Conservation (phyloP, 2,113 vertebrate genomes). For the Microcebus lehilahytsara region DNA sequence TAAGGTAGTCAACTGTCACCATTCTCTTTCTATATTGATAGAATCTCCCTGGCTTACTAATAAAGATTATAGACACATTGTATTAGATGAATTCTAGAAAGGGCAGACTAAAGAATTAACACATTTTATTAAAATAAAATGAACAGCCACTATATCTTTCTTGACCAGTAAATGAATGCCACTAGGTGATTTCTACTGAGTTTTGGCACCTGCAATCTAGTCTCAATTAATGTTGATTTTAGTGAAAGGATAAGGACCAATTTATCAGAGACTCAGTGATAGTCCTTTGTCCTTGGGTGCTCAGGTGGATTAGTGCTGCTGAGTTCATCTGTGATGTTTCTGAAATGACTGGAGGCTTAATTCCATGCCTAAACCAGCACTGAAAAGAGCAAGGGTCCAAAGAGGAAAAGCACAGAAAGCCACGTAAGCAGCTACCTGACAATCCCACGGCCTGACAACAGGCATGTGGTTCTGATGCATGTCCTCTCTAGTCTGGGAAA, state of each 20-base stretch:
- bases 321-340: not conserved
- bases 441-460: too few species aligned
- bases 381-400: not conserved
- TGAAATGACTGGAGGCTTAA: not conserved
- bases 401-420: not conserved
- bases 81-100: not conserved
- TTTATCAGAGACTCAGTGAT: not conserved
- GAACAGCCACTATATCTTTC: not conserved
- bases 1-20: not conserved
- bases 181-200: not conserved
- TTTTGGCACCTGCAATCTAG: not conserved
- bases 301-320: not conserved
- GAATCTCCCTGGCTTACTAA: not conserved
- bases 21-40: not conserved
- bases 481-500: not conserved
- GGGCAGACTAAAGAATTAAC: not conserved
- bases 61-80: not conserved
- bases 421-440: not conserved
- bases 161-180: not conserved
- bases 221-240: not conserved
- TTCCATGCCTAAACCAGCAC: not conserved
- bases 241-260: not conserved
- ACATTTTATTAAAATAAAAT: not conserved
- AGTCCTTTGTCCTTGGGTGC: not conserved
- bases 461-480: fast-evolving